These are phyloP conservation scores for Hippocampus abdominalis DNA, from an alignment of 2,113 vertebrate species.

Conservation along the genomic window DNA sequence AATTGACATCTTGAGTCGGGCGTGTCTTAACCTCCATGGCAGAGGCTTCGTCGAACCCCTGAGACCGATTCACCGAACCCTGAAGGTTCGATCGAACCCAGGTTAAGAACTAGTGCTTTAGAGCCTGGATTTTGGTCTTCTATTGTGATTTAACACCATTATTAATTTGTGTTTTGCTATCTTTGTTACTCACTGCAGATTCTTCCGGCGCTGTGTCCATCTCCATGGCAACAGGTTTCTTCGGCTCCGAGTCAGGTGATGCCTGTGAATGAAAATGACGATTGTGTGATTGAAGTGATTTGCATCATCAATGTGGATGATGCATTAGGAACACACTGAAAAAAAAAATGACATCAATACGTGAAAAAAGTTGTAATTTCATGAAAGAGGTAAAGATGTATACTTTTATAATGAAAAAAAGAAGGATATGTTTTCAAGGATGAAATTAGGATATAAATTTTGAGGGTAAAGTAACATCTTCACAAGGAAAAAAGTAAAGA, in stretches of 20 bases:
- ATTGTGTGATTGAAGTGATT: constrained; percentile 8
- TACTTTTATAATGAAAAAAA: too few relatives aligned
- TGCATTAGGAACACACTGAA: not conserved
- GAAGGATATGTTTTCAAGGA: too few relatives aligned
- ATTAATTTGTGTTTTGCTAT: not conserved
- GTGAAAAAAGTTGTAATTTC: not conserved
- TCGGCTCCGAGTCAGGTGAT: constrained; percentile 39
- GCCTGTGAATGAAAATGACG: constrained; percentile 47
- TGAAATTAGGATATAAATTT: too few relatives aligned
- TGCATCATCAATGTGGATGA: not conserved
- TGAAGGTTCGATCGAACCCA: too few relatives aligned
- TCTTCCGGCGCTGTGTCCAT: constrained; percentile 51
- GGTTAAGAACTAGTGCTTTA: too few relatives aligned
- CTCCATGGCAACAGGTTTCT: constrained; percentile 32
- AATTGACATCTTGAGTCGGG: too few relatives aligned
- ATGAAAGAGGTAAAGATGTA: too few relatives aligned
- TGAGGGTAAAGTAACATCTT: too few relatives aligned
- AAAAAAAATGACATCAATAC: not conserved
- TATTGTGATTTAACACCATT: not conserved
- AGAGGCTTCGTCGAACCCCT: too few relatives aligned
- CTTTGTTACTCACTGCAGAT: constrained; percentile 62
- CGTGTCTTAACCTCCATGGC: too few relatives aligned
- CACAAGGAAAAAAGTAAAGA: too few relatives aligned
- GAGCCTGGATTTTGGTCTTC: not conserved
- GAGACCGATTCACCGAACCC: too few relatives aligned